Base-by-base conservation (phyloP, 2,797 vertebrate genomes). In the Oreochromis grahami region DNA sequence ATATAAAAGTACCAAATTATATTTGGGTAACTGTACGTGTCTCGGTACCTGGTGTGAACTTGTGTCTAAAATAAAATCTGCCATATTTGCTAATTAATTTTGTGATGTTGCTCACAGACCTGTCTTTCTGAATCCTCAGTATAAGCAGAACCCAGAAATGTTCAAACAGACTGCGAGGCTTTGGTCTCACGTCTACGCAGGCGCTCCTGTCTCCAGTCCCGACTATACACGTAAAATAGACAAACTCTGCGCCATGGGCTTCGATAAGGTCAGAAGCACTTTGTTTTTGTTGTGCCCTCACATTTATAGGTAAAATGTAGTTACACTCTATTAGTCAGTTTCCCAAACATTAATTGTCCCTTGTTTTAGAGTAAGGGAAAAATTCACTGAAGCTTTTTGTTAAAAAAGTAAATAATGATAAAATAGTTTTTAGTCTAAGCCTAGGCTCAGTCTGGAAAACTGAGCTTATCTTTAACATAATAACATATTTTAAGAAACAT, bases 201-300 rank as follows among this genome's bases (percentile, higher is more conserved):
- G 98, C 78, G 99, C 99, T 87, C 98, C 99, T 6, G 96, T 97
- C 95, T 98, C 98, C 96, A 98, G 98, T 97, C 97, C 97, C 63
- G 99, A 99, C 94, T 99, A 99, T 97, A 98, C 97, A 87, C 97
- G 97, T 96, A 99, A 99, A 97, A 99, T 99, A 98, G 99, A 99
- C 96, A 99, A 99, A 95, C 97, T 99, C 93, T 99, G 98, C 97
- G 97, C 98, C 95, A 99, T 99, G 98, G 99, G 99, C 95, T 99
- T 99, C 85, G 99, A 99, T 97, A 99, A 98, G 97, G 98, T 99
- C 96, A 97, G 98, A 97, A 95, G 50, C 26, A 8, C n/a, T 56
- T 41, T 82, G 38, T 51, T 58, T 38, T 51, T 70, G 43, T 51
- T 70, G 6, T 5, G 29, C 52, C 26, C 70, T 74, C 26, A 74